Conservation (phyloP, 2,888 invertebrate genomes). For the Campoplex capitator region DNA sequence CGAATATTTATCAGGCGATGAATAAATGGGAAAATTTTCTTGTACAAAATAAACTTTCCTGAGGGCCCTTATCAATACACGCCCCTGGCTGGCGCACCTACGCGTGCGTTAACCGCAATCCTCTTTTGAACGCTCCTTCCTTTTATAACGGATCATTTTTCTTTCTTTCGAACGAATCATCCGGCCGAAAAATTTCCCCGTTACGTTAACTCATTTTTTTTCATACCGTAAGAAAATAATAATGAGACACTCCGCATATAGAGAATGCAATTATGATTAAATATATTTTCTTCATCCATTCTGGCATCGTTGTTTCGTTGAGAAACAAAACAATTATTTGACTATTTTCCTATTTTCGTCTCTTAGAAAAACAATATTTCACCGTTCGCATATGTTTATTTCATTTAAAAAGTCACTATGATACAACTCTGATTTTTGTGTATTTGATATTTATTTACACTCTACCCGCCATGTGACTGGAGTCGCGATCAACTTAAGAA, state of each 20-base stretch:
- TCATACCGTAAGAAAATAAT: background rate
- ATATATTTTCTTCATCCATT: background rate
- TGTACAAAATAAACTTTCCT: background rate
- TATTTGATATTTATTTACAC: background rate
- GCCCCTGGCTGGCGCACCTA: conserved; percentile 44
- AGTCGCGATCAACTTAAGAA: background rate
- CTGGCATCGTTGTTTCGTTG: no score
- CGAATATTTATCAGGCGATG: background rate
- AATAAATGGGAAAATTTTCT: background rate
- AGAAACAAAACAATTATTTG: background rate
- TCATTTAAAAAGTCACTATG: background rate
- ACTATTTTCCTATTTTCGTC: background rate
- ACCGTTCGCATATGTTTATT: background rate
- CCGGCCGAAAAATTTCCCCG: conserved; percentile 8
- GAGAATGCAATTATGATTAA: background rate
- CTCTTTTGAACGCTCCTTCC: conserved; percentile 9
- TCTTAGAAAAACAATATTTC: background rate
- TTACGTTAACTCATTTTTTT: background rate
- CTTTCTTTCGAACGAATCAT: background rate
- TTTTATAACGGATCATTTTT: conserved; percentile 7
- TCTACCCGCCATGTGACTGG: background rate
- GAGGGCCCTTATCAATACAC: conserved; percentile 9
- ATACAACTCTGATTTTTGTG: background rate
- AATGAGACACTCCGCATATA: background rate
- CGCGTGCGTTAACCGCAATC: conserved; percentile 64